Evolutionary conservation across 2,888 invertebrate species (phyloP).

Genomic region (Horisme vitalbata): DNA sequence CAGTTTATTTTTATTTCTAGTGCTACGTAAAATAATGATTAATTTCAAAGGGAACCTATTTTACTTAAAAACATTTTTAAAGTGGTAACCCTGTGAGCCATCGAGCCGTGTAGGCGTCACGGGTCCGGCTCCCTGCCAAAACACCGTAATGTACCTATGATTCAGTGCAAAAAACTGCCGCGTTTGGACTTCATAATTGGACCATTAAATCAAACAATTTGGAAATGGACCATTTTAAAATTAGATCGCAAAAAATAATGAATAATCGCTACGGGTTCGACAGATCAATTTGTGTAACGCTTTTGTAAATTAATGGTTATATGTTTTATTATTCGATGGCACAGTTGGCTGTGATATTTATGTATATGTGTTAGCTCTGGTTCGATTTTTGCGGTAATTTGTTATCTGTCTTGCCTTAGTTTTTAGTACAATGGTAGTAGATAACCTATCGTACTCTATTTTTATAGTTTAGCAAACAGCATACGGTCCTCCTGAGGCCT

Average conservation of each 20-base stretch:
- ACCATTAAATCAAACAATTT: slow-evolving; percentile 32
- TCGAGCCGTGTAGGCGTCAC: slow-evolving; percentile 27
- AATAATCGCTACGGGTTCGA: slow-evolving; percentile 20
- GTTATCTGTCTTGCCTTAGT: too few species aligned
- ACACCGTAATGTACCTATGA: slow-evolving; percentile 24
- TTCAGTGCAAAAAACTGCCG: slow-evolving; percentile 23
- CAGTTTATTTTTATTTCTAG: too few species aligned
- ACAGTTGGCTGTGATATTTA: too few species aligned
- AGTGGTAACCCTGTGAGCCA: slow-evolving; percentile 19
- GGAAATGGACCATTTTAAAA: slow-evolving; percentile 25
- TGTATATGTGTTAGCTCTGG: too few species aligned
- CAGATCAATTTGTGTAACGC: slow-evolving; percentile 18
- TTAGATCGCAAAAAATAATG: slow-evolving; percentile 21
- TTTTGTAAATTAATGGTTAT: not conserved
- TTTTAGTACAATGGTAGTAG: too few species aligned
- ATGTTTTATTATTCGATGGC: too few species aligned
- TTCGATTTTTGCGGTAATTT: too few species aligned
- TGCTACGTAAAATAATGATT: too few species aligned
- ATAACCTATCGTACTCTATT: too few species aligned
- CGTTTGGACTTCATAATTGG: slow-evolving; percentile 28
- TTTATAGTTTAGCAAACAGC: too few species aligned
- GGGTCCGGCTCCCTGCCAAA: slow-evolving; percentile 20
- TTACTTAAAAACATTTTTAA: not conserved
- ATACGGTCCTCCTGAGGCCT: too few species aligned
- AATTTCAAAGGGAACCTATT: too few species aligned